These are phyloP conservation scores for Hylaeus volcanicus DNA, from an alignment of 1,140 invertebrate species.

Conservation along the genomic window DNA sequence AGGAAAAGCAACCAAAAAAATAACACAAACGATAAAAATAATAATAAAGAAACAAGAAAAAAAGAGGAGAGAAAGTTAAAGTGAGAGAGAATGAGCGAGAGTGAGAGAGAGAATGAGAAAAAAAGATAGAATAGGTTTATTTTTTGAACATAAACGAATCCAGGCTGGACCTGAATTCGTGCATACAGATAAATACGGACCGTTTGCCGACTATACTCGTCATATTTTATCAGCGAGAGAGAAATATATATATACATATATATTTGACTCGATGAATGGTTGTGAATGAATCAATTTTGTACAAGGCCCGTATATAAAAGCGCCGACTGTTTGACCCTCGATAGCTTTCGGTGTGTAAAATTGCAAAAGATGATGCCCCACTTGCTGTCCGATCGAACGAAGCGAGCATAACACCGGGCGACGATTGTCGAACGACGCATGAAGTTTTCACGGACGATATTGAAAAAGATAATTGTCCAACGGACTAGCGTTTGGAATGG, in stretches of 20 bases:
- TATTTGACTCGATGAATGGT: conserved; percentile 2
- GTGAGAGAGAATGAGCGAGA: conserved; percentile 6
- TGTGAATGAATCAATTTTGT: conserved; percentile 24
- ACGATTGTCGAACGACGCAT: background rate
- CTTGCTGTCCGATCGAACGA: background rate
- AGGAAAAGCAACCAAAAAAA: background rate
- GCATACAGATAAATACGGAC: background rate
- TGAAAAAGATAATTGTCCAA: conserved; percentile 5
- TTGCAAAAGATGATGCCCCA: background rate
- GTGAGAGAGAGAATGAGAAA: background rate
- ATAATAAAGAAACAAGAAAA: background rate
- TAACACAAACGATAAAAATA: background rate
- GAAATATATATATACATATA: background rate
- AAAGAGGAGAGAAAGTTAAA: background rate
- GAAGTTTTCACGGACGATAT: background rate
- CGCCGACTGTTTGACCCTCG: background rate
- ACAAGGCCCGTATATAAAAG: background rate
- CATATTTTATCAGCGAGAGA: conserved; percentile 13
- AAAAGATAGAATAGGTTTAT: conserved; percentile 42
- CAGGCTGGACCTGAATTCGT: conserved; percentile 42
- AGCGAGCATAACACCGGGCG: background rate
- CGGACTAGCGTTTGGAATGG: background rate
- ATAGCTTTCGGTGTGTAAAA: background rate
- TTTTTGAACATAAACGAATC: conserved; percentile 25
- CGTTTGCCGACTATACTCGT: conserved; percentile 2